Base-by-base conservation (phyloP, 2,888 invertebrate species). In the Drosophila diplacantha region DNA sequence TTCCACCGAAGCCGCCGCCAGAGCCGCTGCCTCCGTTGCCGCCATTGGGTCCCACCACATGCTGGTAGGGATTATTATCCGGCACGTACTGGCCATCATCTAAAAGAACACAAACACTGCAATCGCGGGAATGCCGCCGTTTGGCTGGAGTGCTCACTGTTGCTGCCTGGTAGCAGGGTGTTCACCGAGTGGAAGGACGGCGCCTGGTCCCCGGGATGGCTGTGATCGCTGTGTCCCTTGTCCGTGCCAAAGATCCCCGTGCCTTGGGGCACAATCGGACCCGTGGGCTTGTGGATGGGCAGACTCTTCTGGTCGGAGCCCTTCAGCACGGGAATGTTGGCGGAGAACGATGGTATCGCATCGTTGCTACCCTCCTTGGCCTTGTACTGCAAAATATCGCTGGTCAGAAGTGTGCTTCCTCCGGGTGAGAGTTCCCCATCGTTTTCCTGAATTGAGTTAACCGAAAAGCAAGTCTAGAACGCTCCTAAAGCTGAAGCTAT, bases 161-260 rank as follows among this genome's bases (percentile, higher is more conserved):
- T 74, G 38, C 75, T 75, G 49, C 77, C 79, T 4, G 86, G 86
- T 51, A 73, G 69, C 16, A 86, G 66, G 5, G 85, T 72, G 44
- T 81, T 65, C 22, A 83, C 81, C 16, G 84, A 84, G 11, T 86
- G 86, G 39, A 69, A 81, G 6, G 86, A 86, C 5, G 86, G 79
- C 5, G 86, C 73, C 64, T 83, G 85, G 26, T 68, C 80, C 11
- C 80, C 81, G 5, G 81, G 81, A 26, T 61, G 49, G n/a, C 74
- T 75, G 32, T 73, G 74, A 35, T 74, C 70, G n/a, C 81, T 85
- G 57, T 86, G 84, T 55, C 80, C 86, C 43, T 61, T 71, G 46
- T 65, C 62, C 1, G 74, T 78, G 47, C 82, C 79, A 24, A 85
- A 85, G 20, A 86, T 72, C 7, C 83, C 84, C 38, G 70, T 83